Conservation (phyloP, 1,140 invertebrate genomes). For the Tetramorium parvispinum region DNA sequence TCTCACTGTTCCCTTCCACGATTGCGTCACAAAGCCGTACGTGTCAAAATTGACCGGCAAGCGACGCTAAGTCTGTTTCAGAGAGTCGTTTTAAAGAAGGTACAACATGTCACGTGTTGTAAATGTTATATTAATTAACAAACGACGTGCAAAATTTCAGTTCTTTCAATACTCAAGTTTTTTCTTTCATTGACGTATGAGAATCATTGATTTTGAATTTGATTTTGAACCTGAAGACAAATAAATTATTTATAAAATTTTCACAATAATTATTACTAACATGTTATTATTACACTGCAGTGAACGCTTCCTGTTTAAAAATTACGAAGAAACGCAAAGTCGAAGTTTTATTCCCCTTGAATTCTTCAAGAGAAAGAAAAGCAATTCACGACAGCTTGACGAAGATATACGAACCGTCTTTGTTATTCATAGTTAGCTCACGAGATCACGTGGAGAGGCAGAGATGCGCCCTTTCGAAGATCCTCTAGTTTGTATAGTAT, state of each 20-base stretch:
- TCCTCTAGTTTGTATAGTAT: slow-evolving; percentile 21
- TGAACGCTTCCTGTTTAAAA: background rate
- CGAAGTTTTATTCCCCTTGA: background rate
- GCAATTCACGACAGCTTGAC: background rate
- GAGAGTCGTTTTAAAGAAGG: background rate
- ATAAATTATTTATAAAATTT: slow-evolving; percentile 19
- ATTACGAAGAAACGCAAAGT: background rate
- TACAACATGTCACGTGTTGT: background rate
- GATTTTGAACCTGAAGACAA: background rate
- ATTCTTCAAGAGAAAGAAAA: background rate
- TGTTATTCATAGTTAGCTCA: slow-evolving; percentile 23
- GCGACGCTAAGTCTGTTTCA: background rate
- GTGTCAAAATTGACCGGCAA: slow-evolving; percentile 13
- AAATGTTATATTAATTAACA: background rate
- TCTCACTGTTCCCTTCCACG: background rate
- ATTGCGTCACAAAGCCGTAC: slow-evolving; percentile 32
- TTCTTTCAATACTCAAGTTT: background rate
- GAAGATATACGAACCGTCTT: background rate
- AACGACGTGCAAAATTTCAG: background rate
- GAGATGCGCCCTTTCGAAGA: slow-evolving; percentile 15
- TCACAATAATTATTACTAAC: background rate
- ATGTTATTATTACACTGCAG: background rate
- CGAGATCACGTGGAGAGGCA: background rate
- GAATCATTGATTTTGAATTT: background rate
- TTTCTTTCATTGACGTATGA: too few relatives aligned